Conservation (phyloP, 2,797 vertebrate species). For the Alouatta caraya region DNA sequence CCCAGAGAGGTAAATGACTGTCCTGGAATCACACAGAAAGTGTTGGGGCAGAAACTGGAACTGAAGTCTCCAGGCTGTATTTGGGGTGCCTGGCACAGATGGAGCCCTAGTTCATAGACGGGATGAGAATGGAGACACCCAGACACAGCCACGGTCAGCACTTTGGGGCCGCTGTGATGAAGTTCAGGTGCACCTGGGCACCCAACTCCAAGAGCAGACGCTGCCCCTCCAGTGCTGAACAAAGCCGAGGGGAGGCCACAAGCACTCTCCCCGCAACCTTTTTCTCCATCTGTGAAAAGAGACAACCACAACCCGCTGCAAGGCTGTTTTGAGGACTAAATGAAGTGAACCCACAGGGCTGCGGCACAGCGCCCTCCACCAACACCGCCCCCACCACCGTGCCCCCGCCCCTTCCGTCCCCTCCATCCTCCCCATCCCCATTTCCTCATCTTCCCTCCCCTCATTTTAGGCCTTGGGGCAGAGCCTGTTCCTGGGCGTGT, state of each 20-base stretch:
- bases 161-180: background rate
- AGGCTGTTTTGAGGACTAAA: background rate
- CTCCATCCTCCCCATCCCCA: background rate
- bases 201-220: background rate
- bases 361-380: rapidly evolving
- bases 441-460: background rate
- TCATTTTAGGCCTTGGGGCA: background rate
- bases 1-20: background rate
- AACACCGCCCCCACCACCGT: background rate
- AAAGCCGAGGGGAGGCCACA: background rate
- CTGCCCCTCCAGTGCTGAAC: background rate
- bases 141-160: background rate
- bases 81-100: background rate
- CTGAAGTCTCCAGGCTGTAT: background rate
- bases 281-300: background rate
- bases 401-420: background rate
- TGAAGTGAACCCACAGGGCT: background rate
- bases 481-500: background rate
- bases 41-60: background rate
- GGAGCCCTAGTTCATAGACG: background rate
- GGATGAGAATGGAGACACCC: background rate
- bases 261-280: background rate
- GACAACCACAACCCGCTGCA: background rate
- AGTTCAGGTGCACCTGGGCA: rapidly evolving
- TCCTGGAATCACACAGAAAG: background rate